A percentile compares a stretch with the other conserved stretches of the same genome.
Evolutionary conservation across 2,113 vertebrate genomes (phyloP).

Genomic region (Eretmodus cyanostictus): DNA sequence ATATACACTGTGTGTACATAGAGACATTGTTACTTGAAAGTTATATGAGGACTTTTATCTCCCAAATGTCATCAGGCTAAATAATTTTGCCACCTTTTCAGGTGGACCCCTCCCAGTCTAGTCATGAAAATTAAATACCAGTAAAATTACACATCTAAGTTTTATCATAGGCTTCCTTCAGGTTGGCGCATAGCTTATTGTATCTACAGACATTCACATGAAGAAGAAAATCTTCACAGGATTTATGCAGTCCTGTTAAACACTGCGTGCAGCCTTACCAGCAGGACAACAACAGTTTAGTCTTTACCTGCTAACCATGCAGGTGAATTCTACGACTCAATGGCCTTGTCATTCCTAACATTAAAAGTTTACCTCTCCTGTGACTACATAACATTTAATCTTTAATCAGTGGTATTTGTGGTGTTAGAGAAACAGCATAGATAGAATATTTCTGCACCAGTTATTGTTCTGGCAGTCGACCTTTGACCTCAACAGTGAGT

Average conservation of each 20-base stretch:
- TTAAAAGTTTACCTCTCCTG: neutral
- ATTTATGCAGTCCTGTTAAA: neutral
- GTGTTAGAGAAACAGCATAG: neutral
- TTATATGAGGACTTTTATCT: neutral
- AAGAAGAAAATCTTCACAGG: neutral
- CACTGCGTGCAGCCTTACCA: neutral
- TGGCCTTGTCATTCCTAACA: neutral
- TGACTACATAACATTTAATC: neutral
- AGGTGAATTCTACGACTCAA: neutral
- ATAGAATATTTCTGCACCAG: neutral
- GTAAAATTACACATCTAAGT: neutral
- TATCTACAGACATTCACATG: neutral
- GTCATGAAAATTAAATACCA: neutral
- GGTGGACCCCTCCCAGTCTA: neutral
- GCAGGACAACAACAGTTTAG: neutral
- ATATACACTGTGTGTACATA: neutral
- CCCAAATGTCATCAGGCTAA: neutral
- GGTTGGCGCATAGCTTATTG: neutral
- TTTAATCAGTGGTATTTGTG: neutral
- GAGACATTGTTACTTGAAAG: neutral
- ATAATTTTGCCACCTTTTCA: neutral
- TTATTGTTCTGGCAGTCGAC: neutral
- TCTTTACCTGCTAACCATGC: slow-evolving; percentile 33
- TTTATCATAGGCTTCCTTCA: neutral
- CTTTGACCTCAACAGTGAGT: neutral